Percentiles rank a stretch among this genome's conserved stretches.
Evolutionary conservation across 2,113 vertebrate genomes (phyloP).

Genomic region (Barnardius zonarius): DNA sequence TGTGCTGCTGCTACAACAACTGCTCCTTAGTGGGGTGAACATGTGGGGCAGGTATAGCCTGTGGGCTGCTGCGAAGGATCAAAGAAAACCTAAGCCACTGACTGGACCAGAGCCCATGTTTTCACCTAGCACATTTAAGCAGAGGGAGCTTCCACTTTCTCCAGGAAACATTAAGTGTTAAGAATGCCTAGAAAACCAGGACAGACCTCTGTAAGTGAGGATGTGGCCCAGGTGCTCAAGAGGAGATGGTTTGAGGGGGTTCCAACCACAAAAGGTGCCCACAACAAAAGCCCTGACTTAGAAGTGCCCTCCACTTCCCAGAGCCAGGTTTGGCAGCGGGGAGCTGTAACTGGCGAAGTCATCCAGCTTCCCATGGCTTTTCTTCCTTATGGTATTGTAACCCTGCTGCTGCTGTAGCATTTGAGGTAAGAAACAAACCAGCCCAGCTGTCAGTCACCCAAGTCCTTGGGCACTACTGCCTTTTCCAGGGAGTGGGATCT

Average conservation of each 20-base stretch:
- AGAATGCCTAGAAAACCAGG: background rate
- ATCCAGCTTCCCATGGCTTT: background rate
- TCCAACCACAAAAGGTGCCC: background rate
- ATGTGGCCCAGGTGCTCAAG: background rate
- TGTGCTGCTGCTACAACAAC: background rate
- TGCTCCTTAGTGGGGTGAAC: background rate
- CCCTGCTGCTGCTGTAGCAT: background rate
- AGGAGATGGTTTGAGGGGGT: background rate
- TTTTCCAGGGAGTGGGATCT: fast-evolving
- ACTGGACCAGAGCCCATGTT: background rate
- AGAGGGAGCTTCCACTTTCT: background rate
- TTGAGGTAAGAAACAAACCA: background rate
- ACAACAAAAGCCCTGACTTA: background rate
- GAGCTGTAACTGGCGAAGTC: background rate
- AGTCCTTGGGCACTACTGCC: background rate
- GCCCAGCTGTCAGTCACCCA: background rate
- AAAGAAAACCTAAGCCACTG: background rate
- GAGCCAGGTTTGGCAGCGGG: background rate
- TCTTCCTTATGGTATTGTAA: background rate
- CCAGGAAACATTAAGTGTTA: background rate
- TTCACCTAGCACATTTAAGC: background rate
- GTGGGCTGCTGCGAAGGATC: background rate
- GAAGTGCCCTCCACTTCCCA: fast-evolving
- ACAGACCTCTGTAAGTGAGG: background rate
- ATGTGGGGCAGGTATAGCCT: background rate